Evolutionary conservation across 2,113 vertebrate genomes (phyloP).

Genomic region (Physeter macrocephalus): DNA sequence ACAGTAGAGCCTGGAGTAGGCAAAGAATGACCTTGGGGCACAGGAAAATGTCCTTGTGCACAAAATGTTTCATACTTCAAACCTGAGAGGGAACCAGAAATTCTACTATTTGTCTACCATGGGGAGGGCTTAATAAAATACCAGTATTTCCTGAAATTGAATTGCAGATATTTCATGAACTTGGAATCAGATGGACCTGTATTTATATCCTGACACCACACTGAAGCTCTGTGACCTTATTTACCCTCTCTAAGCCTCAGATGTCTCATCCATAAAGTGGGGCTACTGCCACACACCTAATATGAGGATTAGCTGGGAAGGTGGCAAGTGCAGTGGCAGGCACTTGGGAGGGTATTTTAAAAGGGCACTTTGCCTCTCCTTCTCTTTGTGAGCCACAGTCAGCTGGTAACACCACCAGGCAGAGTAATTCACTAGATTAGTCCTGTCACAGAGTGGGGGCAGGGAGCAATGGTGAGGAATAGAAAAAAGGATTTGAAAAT

Average conservation of each 20-base stretch:
- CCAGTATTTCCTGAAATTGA: background rate
- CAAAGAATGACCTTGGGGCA: background rate
- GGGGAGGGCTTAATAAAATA: background rate
- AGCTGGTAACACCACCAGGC: background rate
- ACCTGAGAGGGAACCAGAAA: background rate
- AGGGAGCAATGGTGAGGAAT: background rate
- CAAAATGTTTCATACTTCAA: background rate
- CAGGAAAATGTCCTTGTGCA: background rate
- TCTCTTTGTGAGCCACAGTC: background rate
- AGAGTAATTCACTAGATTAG: background rate
- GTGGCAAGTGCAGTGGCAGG: background rate
- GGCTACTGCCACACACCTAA: background rate
- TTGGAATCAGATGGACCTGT: background rate
- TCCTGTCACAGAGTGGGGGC: background rate
- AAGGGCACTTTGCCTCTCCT: background rate
- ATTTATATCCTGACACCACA: background rate
- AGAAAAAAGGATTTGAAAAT: background rate
- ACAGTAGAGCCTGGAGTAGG: background rate
- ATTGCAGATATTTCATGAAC: background rate
- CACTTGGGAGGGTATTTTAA: background rate
- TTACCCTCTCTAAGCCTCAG: background rate
- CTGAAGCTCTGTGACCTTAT: background rate
- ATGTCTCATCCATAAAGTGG: background rate
- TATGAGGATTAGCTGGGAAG: background rate
- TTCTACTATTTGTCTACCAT: background rate